phyloP scores from a whole-genome alignment of 2,797 vertebrate genomes.

The Pyrocephalus nanus region DNA sequence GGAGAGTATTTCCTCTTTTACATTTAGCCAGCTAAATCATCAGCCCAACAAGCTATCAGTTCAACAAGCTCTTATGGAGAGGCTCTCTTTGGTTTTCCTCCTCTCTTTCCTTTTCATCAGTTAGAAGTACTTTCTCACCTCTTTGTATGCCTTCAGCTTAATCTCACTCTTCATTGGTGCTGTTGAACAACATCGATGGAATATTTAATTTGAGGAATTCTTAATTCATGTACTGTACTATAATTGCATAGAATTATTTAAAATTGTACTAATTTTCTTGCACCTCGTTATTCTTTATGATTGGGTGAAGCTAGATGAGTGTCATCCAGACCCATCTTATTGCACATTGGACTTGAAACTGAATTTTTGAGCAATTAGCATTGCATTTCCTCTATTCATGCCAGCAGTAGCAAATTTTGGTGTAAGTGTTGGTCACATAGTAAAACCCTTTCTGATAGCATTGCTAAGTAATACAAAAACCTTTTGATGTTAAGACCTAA shows the following conservation, averaged over 20 bases:
- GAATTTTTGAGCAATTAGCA: not conserved
- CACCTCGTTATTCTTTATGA: not conserved
- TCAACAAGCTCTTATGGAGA: constrained; percentile 1
- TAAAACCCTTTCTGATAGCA: not conserved
- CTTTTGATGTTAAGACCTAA: not conserved
- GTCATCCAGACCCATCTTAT: not conserved
- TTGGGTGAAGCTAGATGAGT: not conserved
- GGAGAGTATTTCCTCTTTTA: constrained; percentile 15
- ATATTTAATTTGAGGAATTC: not conserved
- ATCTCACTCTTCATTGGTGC: not conserved
- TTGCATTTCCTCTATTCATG: not conserved
- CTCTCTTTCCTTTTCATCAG: not conserved
- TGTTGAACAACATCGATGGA: not conserved
- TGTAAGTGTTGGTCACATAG: not conserved
- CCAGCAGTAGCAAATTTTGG: not conserved
- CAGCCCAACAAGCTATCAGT: not conserved
- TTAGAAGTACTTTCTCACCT: constrained; percentile 5
- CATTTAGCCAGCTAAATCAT: constrained; percentile 19
- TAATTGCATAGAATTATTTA: not conserved
- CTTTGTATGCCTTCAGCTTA: not conserved
- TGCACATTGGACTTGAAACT: not conserved
- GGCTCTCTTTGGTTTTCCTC: not conserved
- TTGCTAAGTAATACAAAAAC: not conserved
- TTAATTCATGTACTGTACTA: not conserved
- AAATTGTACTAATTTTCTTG: not conserved